Conservation (phyloP, 2,888 invertebrate species). For the Disparrhopalites patrizii region DNA sequence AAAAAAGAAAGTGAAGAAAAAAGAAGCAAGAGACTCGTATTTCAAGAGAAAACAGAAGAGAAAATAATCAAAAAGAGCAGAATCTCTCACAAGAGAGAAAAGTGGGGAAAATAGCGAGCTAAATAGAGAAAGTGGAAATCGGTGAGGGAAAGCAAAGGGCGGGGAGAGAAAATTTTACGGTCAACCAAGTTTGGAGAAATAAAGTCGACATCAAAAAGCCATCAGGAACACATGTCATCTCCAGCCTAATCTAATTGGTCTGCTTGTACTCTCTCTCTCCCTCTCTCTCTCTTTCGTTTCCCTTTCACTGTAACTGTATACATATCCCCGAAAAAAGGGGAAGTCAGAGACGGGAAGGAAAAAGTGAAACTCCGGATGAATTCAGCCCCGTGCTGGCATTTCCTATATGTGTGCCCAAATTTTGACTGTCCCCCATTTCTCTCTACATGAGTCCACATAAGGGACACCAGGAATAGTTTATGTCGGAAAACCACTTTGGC, state of each 20-base stretch:
- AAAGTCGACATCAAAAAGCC: conserved; percentile 46
- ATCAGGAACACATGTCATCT: conserved; percentile 47
- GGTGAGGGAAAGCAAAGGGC: conserved; percentile 17
- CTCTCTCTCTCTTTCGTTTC: background rate
- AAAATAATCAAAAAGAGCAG: no score
- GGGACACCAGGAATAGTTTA: no score
- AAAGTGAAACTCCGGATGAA: background rate
- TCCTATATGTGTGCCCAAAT: background rate
- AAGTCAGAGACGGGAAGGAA: background rate
- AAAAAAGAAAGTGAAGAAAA: no score
- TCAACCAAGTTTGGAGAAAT: conserved; percentile 43
- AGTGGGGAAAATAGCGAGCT: no score
- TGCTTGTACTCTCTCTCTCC: background rate
- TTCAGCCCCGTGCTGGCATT: no score
- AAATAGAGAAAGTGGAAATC: background rate
- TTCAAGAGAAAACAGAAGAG: no score
- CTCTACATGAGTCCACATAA: background rate
- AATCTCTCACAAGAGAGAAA: no score
- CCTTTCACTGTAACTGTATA: background rate
- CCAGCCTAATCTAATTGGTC: conserved; percentile 42
- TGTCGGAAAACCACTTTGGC: no score
- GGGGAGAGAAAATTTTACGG: conserved; percentile 38
- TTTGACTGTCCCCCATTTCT: background rate
- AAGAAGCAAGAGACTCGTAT: no score
- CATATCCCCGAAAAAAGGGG: conserved; percentile 14